Percentiles rank a stretch among this genome's conserved stretches.
Conservation (phyloP, 2,888 invertebrate species). For the Phaedon cochleariae region DNA sequence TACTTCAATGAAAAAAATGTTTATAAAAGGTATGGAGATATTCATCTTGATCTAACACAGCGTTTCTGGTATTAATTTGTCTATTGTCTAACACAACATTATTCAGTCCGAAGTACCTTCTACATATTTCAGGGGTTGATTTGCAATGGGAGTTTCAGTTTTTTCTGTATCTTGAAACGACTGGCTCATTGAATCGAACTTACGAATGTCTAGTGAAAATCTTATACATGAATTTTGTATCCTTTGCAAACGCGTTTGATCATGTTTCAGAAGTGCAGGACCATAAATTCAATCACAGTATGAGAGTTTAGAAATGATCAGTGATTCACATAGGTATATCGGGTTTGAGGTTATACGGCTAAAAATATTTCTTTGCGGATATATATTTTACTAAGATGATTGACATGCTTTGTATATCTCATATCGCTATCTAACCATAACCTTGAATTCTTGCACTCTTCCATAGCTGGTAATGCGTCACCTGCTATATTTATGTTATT, state of each 20-base stretch:
- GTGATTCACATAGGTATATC: not conserved
- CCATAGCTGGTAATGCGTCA: not conserved
- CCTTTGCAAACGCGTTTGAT: not conserved
- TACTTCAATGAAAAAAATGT: too few relatives aligned
- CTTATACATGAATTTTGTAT: not conserved
- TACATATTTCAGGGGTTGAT: too few relatives aligned
- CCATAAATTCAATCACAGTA: slow-evolving; percentile 2
- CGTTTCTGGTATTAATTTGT: too few relatives aligned
- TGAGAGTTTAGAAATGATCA: not conserved
- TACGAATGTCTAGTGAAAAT: too few relatives aligned
- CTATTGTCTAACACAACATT: too few relatives aligned
- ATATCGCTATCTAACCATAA: not conserved
- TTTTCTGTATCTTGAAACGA: too few relatives aligned
- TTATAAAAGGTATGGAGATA: too few relatives aligned
- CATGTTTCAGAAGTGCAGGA: not conserved
- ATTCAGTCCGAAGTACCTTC: too few relatives aligned
- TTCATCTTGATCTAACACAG: too few relatives aligned
- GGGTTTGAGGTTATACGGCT: not conserved
- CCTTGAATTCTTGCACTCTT: not conserved
- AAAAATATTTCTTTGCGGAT: too few relatives aligned
- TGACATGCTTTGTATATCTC: not conserved
- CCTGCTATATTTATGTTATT: not conserved
- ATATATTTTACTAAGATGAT: not conserved
- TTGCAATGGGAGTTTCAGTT: too few relatives aligned
- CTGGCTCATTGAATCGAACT: too few relatives aligned